A percentile compares a stretch with the other conserved stretches of the same genome.
Conservation (phyloP, 2,113 vertebrate genomes). For the Casuarius casuarius region DNA sequence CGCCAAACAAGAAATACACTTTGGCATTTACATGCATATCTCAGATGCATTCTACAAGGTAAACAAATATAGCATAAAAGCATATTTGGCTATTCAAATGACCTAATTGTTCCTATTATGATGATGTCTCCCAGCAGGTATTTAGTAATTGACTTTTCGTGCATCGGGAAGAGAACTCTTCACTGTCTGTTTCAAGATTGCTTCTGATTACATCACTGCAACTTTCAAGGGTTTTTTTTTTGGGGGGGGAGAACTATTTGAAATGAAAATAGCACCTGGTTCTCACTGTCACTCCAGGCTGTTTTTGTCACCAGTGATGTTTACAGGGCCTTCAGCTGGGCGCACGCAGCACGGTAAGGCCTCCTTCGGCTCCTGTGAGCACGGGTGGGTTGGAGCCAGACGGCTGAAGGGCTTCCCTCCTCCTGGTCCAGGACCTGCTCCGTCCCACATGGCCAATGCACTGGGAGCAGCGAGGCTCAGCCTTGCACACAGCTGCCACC, state of each 20-base stretch:
- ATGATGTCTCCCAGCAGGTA: constrained; percentile 31
- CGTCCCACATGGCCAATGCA: fast-evolving
- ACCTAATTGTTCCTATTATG: constrained; percentile 41
- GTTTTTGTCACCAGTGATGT: background rate
- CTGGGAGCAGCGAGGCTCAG: fast-evolving
- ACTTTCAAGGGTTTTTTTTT: background rate
- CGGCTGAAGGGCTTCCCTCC: background rate
- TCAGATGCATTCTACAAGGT: background rate
- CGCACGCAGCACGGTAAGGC: fast-evolving
- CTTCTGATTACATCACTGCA: background rate
- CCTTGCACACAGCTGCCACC: background rate
- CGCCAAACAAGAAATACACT: constrained; percentile 54
- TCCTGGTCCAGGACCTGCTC: background rate
- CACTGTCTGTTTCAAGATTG: background rate
- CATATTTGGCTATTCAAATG: constrained; percentile 55
- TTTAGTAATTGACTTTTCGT: constrained; percentile 33
- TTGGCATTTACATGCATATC: constrained; percentile 55
- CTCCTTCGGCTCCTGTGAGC: background rate
- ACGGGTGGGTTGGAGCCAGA: background rate
- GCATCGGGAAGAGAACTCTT: constrained; percentile 21
- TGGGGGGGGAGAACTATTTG: background rate
- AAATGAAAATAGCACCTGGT: background rate
- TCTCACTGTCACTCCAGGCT: background rate
- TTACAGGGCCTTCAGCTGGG: background rate
- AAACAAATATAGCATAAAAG: constrained; percentile 65